Evolutionary conservation across 2,113 vertebrate genomes (phyloP).

Genomic region (Cheirogaleus medius): DNA sequence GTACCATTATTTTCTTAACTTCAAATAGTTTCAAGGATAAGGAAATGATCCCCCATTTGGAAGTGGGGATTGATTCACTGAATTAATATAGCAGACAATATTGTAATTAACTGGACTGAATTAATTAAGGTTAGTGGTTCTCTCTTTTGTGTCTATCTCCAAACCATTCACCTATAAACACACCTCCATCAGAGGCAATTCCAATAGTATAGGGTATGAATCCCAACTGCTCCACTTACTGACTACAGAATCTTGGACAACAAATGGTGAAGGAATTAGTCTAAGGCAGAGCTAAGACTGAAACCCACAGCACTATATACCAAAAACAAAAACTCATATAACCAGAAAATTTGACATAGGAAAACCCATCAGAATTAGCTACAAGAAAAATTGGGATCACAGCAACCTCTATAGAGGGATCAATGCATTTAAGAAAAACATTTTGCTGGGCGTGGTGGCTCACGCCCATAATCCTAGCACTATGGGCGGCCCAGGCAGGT

Average conservation of each 20-base stretch:
- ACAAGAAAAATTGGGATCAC: not conserved
- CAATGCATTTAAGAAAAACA: not conserved
- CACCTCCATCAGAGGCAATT: not conserved
- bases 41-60: not conserved
- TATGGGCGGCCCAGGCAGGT: no score
- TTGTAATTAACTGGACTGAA: not conserved
- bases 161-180: not conserved
- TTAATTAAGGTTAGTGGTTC: not conserved
- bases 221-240: not conserved
- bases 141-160: not conserved
- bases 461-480: no score
- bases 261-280: not conserved
- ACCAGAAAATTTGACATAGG: not conserved
- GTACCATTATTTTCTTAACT: conserved; percentile 34
- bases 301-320: not conserved
- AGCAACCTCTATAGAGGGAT: not conserved
- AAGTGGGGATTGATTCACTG: not conserved
- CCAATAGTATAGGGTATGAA: not conserved
- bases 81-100: conserved; percentile 18
- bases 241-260: not conserved
- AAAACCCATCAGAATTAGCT: not conserved
- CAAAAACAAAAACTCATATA: not conserved
- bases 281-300: not conserved
- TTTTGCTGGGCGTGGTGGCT: no score
- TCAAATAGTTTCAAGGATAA: conserved; percentile 40